Evolutionary conservation across 2,113 vertebrate species (phyloP), one percentile per base, ranked within the genome.

Genomic region (Verasper variegatus): DNA sequence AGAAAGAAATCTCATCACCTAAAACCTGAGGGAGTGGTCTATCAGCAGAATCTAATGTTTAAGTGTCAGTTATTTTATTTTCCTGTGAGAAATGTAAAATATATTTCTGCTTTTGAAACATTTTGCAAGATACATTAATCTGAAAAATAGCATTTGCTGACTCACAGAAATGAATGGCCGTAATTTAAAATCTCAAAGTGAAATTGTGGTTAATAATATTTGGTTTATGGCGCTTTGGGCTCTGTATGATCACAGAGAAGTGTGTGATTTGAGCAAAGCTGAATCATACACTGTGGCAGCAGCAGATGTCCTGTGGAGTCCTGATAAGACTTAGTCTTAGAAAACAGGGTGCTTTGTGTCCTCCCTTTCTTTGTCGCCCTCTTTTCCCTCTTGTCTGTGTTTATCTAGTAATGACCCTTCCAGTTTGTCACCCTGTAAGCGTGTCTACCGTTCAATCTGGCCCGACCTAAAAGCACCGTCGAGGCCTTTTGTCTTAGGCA

Each of bases 401-500:
- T 84, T 76, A 82, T 83, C 72, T 59, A 23, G 37, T 59, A 84
- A 82, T 55, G 54, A 52, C 70, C 63, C 67, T 26, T 73, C 24
- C 63, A 64, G 49, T 68, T 80, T 56, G 76, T 69, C 81, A 10
- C 58, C 56, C 56, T 6, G 60, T 54, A 40, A 61, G 54, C 24
- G 17, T 47, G 67, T 83, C 69, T 70, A 5, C 68, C 4, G 54
- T 81, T 66, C 61, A 71, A 55, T 78, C 59, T 5, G 74, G 76
- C 76, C 52, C 55, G 20, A 57, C 54, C 61, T 62, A 67, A 68
- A 54, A 74, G 57, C 71, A 42, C 45, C 5, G 47, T 54, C 1
- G 68, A 68, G 59, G 81, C 71, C 89, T 78, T 93, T 92, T 92
- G 89, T 92, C 78, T 91, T 74, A 67, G 71, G 56, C 58, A 13